Evolutionary conservation across 1,140 invertebrate species (phyloP).

Genomic region (Heliconius melpomene): DNA sequence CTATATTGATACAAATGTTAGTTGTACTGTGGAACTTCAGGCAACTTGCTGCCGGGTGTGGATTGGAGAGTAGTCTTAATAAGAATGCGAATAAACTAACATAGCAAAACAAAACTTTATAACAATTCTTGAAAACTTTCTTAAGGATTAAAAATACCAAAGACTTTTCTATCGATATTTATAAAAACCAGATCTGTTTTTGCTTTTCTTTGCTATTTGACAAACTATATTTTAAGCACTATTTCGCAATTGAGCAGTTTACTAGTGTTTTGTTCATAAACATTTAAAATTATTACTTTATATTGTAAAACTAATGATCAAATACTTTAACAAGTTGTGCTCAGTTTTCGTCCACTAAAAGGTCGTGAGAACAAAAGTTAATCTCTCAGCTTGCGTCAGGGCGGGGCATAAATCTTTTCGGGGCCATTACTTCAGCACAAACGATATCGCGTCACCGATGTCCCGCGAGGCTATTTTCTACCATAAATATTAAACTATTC

Average conservation of each 20-base stretch:
- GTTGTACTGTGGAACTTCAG: background rate
- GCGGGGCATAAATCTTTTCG: constrained; percentile 50
- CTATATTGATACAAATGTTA: background rate
- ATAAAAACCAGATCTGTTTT: too few species aligned
- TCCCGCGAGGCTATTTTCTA: constrained; percentile 17
- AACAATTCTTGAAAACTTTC: too few species aligned
- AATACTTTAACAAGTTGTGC: background rate
- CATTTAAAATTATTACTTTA: background rate
- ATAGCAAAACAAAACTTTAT: background rate
- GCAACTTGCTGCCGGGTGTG: background rate
- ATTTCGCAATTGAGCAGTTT: too few species aligned
- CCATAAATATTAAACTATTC: constrained; percentile 16
- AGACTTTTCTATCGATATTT: too few species aligned
- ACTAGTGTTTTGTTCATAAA: too few species aligned
- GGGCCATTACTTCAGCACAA: constrained; percentile 46
- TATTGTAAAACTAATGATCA: background rate
- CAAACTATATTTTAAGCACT: too few species aligned
- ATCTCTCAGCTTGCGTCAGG: constrained; percentile 36
- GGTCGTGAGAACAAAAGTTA: constrained; percentile 40
- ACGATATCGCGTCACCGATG: constrained; percentile 26
- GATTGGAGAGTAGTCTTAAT: too few species aligned
- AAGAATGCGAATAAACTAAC: too few species aligned
- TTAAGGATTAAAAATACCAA: too few species aligned
- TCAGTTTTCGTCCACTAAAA: constrained; percentile 21
- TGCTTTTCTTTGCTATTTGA: too few species aligned